Evolutionary conservation across 2,797 vertebrate species (phyloP).

Genomic region (Lacerta agilis): DNA sequence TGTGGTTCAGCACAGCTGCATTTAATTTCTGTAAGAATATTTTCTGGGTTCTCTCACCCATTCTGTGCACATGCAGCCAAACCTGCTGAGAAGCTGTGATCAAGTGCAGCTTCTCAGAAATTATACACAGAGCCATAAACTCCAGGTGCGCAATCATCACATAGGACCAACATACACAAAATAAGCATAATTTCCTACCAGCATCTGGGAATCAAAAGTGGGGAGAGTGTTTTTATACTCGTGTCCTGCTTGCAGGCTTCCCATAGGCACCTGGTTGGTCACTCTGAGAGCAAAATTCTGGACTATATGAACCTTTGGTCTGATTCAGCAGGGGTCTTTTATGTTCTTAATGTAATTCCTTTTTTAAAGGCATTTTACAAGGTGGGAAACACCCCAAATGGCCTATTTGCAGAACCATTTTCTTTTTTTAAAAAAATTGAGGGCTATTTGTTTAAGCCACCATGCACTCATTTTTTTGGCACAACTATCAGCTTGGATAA

Average conservation of each 20-base stretch:
- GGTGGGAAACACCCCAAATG: neutral
- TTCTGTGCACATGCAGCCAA: neutral
- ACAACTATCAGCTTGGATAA: neutral
- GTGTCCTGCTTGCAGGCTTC: too few species aligned
- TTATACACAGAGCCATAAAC: neutral
- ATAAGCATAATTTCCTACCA: neutral
- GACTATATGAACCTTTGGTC: too few species aligned
- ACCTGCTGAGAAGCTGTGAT: too few species aligned
- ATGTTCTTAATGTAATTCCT: neutral
- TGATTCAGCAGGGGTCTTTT: too few species aligned
- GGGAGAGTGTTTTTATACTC: too few species aligned
- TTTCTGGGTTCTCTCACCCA: too few species aligned
- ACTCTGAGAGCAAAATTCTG: too few species aligned
- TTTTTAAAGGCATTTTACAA: neutral
- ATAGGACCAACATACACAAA: neutral
- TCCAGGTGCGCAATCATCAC: neutral
- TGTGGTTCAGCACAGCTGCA: too few species aligned
- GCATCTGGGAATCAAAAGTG: too few species aligned
- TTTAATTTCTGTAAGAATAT: too few species aligned
- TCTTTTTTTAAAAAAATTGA: neutral
- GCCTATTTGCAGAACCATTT: neutral
- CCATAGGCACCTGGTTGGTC: too few species aligned
- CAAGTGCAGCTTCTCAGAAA: neutral
- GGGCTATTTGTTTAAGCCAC: neutral
- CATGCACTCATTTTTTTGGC: constrained; percentile 6